Percentiles rank a stretch among this genome's conserved stretches.
phyloP scores from a whole-genome alignment of 2,888 invertebrate genomes.

The Myathropa florea region DNA sequence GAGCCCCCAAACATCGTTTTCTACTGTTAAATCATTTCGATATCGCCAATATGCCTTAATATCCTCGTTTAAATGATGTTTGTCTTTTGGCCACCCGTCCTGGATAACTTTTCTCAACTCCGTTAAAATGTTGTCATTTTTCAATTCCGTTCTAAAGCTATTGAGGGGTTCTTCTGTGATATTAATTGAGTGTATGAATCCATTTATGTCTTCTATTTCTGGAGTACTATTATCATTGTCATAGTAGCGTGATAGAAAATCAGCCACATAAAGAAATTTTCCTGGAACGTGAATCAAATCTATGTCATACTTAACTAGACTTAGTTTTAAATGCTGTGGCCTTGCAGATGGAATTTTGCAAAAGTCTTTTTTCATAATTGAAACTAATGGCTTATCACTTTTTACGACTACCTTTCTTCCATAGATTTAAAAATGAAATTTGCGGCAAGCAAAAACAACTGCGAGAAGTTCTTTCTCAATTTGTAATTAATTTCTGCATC shows the following conservation, averaged over 20 bases:
- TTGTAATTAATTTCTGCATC: slow-evolving; percentile 75
- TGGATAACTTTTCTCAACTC: not conserved
- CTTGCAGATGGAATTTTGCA: slow-evolving; percentile 73
- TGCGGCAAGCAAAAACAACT: slow-evolving; percentile 74
- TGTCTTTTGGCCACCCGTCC: slow-evolving; percentile 62
- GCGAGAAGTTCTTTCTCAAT: slow-evolving; percentile 78
- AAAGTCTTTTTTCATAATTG: slow-evolving; percentile 73
- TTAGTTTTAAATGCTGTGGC: slow-evolving; percentile 73
- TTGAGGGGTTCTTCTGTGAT: slow-evolving; percentile 56
- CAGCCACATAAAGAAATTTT: slow-evolving; percentile 62
- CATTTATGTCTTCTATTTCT: slow-evolving; percentile 56
- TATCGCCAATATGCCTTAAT: too few relatives aligned
- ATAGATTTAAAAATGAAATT: slow-evolving; percentile 76
- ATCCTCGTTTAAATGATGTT: slow-evolving; percentile 14
- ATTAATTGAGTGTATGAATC: slow-evolving; percentile 61
- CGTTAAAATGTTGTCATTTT: slow-evolving; percentile 8
- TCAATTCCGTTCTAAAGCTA: slow-evolving; percentile 9
- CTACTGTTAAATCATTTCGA: too few relatives aligned
- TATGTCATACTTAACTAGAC: slow-evolving; percentile 72
- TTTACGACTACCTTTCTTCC: slow-evolving; percentile 70
- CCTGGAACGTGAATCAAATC: slow-evolving; percentile 50
- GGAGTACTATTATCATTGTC: not conserved
- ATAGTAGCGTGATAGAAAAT: slow-evolving; percentile 53
- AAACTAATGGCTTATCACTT: slow-evolving; percentile 75
- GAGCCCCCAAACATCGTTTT: too few relatives aligned